A percentile compares a stretch with the other conserved stretches of the same genome.
Conservation (phyloP, 2,797 vertebrate genomes). For the Girardinus metallicus region DNA sequence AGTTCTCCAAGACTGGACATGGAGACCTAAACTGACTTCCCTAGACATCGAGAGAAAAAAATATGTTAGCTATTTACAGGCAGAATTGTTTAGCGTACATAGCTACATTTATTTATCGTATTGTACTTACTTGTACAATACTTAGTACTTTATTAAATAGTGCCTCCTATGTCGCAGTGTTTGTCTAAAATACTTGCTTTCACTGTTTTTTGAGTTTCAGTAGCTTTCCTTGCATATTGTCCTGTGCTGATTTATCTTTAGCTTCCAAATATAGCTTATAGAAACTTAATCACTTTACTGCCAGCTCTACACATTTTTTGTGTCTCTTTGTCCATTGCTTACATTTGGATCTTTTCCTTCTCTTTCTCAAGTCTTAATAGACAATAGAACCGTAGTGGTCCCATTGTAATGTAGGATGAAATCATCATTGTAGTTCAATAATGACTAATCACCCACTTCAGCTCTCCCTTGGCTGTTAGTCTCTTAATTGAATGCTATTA, state of each 20-base stretch:
- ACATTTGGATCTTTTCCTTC: slow-evolving; percentile 45
- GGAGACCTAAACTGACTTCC: not conserved
- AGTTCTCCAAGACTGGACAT: not conserved
- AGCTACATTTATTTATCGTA: not conserved
- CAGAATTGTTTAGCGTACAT: not conserved
- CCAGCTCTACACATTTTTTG: slow-evolving; percentile 4
- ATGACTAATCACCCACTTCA: slow-evolving; percentile 66
- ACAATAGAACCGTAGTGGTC: slow-evolving; percentile 10
- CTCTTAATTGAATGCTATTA: slow-evolving; percentile 41
- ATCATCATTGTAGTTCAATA: slow-evolving; percentile 55
- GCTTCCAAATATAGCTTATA: slow-evolving; percentile 13
- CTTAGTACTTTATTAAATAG: not conserved
- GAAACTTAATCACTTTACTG: slow-evolving; percentile 18
- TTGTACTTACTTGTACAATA: not conserved
- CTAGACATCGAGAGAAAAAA: not conserved
- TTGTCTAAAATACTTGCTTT: not conserved
- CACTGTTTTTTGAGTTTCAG: not conserved
- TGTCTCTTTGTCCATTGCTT: slow-evolving; percentile 27
- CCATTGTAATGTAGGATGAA: slow-evolving; percentile 58
- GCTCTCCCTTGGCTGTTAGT: slow-evolving; percentile 44
- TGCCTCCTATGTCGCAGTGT: not conserved
- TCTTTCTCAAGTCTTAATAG: slow-evolving; percentile 29
- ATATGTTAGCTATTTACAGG: not conserved
- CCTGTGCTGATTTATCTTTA: slow-evolving; percentile 16
- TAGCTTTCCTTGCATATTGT: slow-evolving; percentile 8